Evolutionary conservation across 1,140 invertebrate species (phyloP).

Genomic region (Drosophila malerkotliana): DNA sequence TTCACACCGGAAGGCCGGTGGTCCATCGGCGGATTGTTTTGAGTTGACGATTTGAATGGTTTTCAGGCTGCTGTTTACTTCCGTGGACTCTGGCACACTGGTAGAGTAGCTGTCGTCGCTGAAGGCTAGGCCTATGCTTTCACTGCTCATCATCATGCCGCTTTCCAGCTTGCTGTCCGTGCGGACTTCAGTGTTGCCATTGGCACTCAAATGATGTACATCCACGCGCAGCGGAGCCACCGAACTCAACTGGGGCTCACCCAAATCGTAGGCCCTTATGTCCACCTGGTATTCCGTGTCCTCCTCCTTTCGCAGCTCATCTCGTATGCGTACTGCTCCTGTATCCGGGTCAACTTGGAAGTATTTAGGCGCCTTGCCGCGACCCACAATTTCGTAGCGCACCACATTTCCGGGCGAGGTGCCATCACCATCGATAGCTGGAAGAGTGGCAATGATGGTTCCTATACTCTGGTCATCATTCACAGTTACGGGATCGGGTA

Average conservation of each 20-base stretch:
- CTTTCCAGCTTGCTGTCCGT: conserved; percentile 52
- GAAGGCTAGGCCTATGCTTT: conserved; percentile 91
- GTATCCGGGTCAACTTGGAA: conserved; percentile 94
- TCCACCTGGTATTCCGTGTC: conserved; percentile 94
- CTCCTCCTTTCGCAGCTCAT: conserved; percentile 92
- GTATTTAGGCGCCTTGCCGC: conserved; percentile 91
- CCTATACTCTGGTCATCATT: conserved; percentile 93
- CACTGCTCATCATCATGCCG: conserved; percentile 84
- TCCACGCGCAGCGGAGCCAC: conserved; percentile 92
- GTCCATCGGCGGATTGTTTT: conserved; percentile 57
- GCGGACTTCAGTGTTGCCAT: conserved; percentile 77
- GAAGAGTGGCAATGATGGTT: conserved; percentile 90
- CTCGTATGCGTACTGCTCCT: conserved; percentile 90
- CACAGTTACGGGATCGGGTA: conserved; percentile 91
- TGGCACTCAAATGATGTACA: conserved; percentile 90
- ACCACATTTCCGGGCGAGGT: conserved; percentile 92
- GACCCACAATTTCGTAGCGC: conserved; percentile 91
- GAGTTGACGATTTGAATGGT: conserved; percentile 82
- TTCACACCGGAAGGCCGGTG: conserved; percentile 86
- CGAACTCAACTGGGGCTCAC: conserved; percentile 92
- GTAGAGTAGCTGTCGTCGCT: conserved; percentile 92
- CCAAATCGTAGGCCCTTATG: conserved; percentile 93
- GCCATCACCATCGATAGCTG: conserved; percentile 92
- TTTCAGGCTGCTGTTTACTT: conserved; percentile 75
- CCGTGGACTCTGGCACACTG: conserved; percentile 89